Evolutionary conservation across 2,888 invertebrate genomes (phyloP), one percentile per base, ranked within the genome.

Genomic region (Drosophila formosana): DNA sequence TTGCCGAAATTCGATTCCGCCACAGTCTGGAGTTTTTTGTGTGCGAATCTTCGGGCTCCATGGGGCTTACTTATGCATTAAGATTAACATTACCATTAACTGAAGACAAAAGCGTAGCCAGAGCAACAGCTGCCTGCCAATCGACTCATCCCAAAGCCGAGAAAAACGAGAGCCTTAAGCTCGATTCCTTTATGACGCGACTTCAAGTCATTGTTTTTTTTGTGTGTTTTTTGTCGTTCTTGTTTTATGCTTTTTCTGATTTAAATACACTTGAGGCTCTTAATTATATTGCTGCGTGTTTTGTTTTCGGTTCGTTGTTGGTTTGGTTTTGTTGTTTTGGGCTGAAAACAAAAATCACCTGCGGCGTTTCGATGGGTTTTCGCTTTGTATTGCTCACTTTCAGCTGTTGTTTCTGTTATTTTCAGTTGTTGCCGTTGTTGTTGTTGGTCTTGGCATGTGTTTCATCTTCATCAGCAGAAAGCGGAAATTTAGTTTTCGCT

Each of bases 261-360:
- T 89, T 76, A 85, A 84, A 82, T 74, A 80, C 80, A 87, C 88
- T 89, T 65, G 73, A 72, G 89, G 85, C 85, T 82, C 85, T 87
- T 85, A 89, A 85, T 88, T 85, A 87, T 87, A 85, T 72, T 74
- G 67, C 69, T 73, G 69, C 71, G 73, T 80, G 72, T 72, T 77
- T 71, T 74, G 70, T 58, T 72, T 63, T 51, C 49, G 32, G 39
- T 49, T 53, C 8, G 30, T 4, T 18, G 18, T 18, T 18, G 18
- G 18, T 18, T 18, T 18, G 13, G 23, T 41, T 43, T 34, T 58
- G 41, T 39, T 49, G 25, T 46, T 45, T 34, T 39, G 8, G 8
- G 37, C 23, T 32, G 7, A 64, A 81, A 83, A 83, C 62, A 83
- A 39, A 75, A 82, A 79, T 84, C 84, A 88, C 84, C 84, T 88